These are phyloP conservation scores for Meteorus colon DNA, from an alignment of 2,888 invertebrate genomes.

Conservation along the genomic window DNA sequence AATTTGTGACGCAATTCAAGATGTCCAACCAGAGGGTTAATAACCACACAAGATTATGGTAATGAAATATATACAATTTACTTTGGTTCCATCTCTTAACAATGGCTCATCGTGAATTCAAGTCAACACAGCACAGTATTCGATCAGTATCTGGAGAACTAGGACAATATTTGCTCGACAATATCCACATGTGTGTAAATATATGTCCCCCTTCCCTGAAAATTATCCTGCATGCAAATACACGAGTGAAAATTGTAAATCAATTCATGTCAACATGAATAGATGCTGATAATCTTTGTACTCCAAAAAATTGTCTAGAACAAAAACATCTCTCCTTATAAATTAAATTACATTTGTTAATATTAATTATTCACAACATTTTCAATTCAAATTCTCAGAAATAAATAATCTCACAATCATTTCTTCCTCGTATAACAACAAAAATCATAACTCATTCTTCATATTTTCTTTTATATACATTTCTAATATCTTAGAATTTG, in stretches of 20 bases:
- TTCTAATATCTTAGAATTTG: neutral
- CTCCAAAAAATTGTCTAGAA: too few species aligned
- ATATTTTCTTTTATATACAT: too few species aligned
- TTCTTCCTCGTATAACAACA: neutral
- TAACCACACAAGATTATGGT: neutral
- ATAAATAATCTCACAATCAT: too few species aligned
- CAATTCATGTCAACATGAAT: neutral
- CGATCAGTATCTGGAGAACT: slow-evolving; percentile 41
- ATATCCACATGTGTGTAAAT: neutral
- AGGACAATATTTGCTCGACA: slow-evolving; percentile 46
- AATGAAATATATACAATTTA: neutral
- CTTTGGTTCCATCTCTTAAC: slow-evolving; percentile 6
- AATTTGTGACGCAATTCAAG: too few species aligned
- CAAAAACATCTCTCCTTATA: too few species aligned
- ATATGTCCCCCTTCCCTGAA: neutral
- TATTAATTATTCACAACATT: too few species aligned
- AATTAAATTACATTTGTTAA: too few species aligned
- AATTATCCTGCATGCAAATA: neutral
- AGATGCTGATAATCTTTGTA: too few species aligned
- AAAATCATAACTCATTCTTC: neutral
- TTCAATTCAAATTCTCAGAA: neutral
- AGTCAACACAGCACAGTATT: slow-evolving; percentile 42
- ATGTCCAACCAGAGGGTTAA: neutral
- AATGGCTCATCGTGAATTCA: slow-evolving; percentile 41
- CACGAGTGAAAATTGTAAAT: neutral